Percentiles rank a stretch among this genome's conserved stretches.
Evolutionary conservation across 2,888 invertebrate genomes (phyloP).

Genomic region (Eustalomyia histrio): DNA sequence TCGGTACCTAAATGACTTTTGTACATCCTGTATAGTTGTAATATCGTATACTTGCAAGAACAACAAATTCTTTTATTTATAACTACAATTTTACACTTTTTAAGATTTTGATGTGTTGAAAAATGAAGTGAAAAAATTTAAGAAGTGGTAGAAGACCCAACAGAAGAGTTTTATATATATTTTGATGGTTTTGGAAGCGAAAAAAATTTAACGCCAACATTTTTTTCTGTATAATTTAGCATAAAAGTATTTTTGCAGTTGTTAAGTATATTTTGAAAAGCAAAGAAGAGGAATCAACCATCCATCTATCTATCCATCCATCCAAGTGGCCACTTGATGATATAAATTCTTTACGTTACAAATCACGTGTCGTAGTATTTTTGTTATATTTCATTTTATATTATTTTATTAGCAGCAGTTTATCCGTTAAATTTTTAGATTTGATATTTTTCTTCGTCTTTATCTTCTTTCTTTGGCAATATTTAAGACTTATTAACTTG

Average conservation of each 20-base stretch:
- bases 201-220: slow-evolving; percentile 75
- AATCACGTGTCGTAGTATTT: slow-evolving; percentile 49
- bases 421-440: slow-evolving; percentile 36
- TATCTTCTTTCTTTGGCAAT: slow-evolving; percentile 7
- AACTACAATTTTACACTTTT: slow-evolving; percentile 57
- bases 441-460: slow-evolving; percentile 29
- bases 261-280: slow-evolving; percentile 33
- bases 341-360: slow-evolving; percentile 34
- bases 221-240: slow-evolving; percentile 64
- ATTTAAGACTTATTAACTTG: not conserved
- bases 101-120: slow-evolving; percentile 53
- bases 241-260: slow-evolving; percentile 50
- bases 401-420: slow-evolving; percentile 8
- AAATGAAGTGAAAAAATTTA: slow-evolving; percentile 11
- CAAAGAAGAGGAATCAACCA: slow-evolving; percentile 40
- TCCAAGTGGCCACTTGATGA: slow-evolving; percentile 52
- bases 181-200: slow-evolving; percentile 67
- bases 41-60: too few relatives aligned
- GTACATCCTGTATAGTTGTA: too few relatives aligned
- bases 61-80: slow-evolving; percentile 48
- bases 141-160: not conserved
- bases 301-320: slow-evolving; percentile 30
- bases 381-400: not conserved
- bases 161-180: slow-evolving; percentile 6
- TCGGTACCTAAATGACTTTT: too few relatives aligned